Evolutionary conservation across 2,888 invertebrate species (phyloP).

Genomic region (Lepidochitona cinerea): DNA sequence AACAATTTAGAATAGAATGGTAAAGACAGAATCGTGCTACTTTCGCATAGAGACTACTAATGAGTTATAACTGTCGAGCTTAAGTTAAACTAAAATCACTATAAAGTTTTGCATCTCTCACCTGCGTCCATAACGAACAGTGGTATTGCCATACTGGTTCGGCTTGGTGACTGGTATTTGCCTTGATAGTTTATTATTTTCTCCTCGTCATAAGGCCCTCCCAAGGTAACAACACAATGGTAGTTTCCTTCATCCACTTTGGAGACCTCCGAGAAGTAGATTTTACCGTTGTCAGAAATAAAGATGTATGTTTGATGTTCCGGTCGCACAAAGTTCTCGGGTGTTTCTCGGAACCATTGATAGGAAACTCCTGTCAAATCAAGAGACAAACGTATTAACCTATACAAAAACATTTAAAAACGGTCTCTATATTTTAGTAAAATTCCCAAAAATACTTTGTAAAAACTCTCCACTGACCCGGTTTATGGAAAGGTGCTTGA

Average conservation of each 20-base stretch:
- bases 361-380: constrained; percentile 58
- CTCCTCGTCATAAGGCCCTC: background rate
- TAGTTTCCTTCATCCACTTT: constrained; percentile 35
- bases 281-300: constrained; percentile 93
- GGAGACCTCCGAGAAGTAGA: constrained; percentile 90
- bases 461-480: constrained; percentile 73
- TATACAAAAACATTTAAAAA: too few relatives aligned
- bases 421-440: too few relatives aligned
- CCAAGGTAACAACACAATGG: background rate
- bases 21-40: too few relatives aligned
- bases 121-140: constrained; percentile 44
- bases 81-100: too few relatives aligned
- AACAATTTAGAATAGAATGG: too few relatives aligned
- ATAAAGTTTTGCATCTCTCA: constrained; percentile 16
- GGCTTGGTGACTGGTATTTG: constrained; percentile 15
- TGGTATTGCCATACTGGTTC: constrained; percentile 41
- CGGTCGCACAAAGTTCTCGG: constrained; percentile 94
- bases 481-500: constrained; percentile 88
- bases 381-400: too few relatives aligned
- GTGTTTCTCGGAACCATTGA: constrained; percentile 91
- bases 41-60: too few relatives aligned
- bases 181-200: background rate
- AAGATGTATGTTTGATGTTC: constrained; percentile 85
- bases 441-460: too few relatives aligned
- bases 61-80: too few relatives aligned